Evolutionary conservation across 1,140 invertebrate species (phyloP), one percentile per base, ranked within the genome.

Genomic region (Agrilus planipennis): DNA sequence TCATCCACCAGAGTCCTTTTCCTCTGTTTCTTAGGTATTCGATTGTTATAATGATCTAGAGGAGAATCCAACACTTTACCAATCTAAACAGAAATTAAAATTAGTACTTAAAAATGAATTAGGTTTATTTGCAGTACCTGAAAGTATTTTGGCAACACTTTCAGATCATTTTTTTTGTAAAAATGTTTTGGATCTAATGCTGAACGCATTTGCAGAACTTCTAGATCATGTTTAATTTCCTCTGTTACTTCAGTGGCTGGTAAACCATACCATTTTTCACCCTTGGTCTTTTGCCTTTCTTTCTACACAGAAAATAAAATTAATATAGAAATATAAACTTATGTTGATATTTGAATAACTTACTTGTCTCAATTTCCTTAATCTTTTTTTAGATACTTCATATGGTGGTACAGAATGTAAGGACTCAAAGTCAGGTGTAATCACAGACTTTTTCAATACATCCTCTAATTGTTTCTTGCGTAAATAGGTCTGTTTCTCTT

Each of bases 1-100:
- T 97, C 92, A 46, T 97, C 90, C 0, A 95, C 89, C 42, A 97
- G 72, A 0, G 88, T 91, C 17, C 71, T 64, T 61, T 94, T 96
- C 2, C 89, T 71, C 51, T 91, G 72, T 58, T 89, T 92, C 46
- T 82, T 87, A 0, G 86, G 83, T 38, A 93, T 59, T 36, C 90
- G 69, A 46, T 79, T 73, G 44, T 73, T 77, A 35, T 84, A 82
- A 58, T 76, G 79, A 52, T 86, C 81, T 36, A 79, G 52, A 11
- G 80, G 69, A 12, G 78, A 76, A 61, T 84, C 80, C 54, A 83
- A 56, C 18, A 87, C 76, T 55, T 75, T 77, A 20, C 84, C 84
- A 52, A 87, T 68, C 71, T 84, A 59, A 43, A 61, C 66, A 50
- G 44, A 46, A 42, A 34, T 30, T 10, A 39, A 14, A 39, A 32